phyloP scores from a whole-genome alignment of 37 sponge, comb jelly and placozoan genomes.

The Trichoplax adhaerens region DNA sequence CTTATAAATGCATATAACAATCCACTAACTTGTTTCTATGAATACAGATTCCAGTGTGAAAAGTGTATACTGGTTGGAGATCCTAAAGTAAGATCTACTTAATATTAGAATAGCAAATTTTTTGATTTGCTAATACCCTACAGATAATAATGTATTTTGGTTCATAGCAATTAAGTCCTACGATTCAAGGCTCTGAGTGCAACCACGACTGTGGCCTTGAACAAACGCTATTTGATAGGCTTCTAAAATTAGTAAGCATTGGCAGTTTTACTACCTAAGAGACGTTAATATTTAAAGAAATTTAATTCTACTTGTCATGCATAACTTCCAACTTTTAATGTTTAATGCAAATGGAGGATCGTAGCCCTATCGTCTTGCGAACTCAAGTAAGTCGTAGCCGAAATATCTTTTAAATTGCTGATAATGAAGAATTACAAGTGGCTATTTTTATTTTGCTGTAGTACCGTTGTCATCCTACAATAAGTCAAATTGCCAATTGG shows the following conservation, averaged over 20 bases:
- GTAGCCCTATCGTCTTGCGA: not conserved
- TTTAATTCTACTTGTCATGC: too few species aligned
- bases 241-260: slow-evolving; percentile 11
- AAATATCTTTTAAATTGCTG: too few species aligned
- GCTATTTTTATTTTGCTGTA: not conserved
- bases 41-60: slow-evolving; percentile 12
- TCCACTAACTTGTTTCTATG: too few species aligned
- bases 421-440: too few species aligned
- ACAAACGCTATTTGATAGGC: slow-evolving; percentile 24
- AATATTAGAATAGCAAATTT: too few species aligned
- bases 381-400: too few species aligned
- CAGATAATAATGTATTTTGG: not conserved
- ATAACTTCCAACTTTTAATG: too few species aligned
- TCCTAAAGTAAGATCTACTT: slow-evolving; percentile 11
- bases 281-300: too few species aligned
- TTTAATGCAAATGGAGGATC: not conserved
- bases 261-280: too few species aligned
- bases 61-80: slow-evolving; percentile 21
- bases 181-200: slow-evolving; percentile 17
- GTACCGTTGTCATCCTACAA: slow-evolving; percentile 22
- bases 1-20: too few species aligned
- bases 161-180: slow-evolving; percentile 8
- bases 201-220: slow-evolving; percentile 13
- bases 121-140: too few species aligned
- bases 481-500: slow-evolving; percentile 19